Conservation (phyloP, 2,797 vertebrate species). For the Cryptoblepharus egeriae region DNA sequence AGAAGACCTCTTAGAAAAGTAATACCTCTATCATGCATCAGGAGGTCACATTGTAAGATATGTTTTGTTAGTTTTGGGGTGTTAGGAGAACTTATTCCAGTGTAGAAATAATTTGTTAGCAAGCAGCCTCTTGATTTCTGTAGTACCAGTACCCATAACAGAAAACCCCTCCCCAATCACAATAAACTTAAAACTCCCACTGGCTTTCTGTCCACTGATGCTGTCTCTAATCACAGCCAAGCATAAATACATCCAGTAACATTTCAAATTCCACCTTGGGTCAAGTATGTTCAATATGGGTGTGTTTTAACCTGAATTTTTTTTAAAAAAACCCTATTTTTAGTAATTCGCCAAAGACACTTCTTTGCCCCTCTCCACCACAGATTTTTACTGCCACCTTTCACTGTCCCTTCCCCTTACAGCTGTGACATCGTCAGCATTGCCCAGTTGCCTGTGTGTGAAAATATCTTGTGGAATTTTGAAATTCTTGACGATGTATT, state of each 20-base stretch:
- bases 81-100: constrained; percentile 38
- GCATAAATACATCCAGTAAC: constrained; percentile 57
- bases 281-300: background rate
- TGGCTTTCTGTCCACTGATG: constrained; percentile 44
- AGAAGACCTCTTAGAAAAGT: background rate
- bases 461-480: constrained; percentile 90
- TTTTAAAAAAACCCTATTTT: constrained; percentile 66
- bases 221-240: constrained; percentile 50
- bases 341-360: constrained; percentile 79
- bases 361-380: constrained; percentile 40
- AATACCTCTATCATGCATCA: background rate
- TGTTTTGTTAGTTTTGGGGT: background rate
- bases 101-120: constrained; percentile 28
- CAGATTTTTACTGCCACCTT: constrained; percentile 74
- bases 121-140: constrained; percentile 31
- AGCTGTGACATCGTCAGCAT: constrained; percentile 76
- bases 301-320: constrained; percentile 32
- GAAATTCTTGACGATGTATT: constrained; percentile 89
- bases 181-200: constrained; percentile 29
- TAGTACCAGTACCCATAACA: constrained; percentile 32
- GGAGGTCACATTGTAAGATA: constrained; percentile 7
- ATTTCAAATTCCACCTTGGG: constrained; percentile 25
- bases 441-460: constrained; percentile 84
- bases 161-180: constrained; percentile 36
- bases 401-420: constrained; percentile 65